Evolutionary conservation across 53 echinoderm and acorn worm genomes (phyloP).

Genomic region (Paelopatides confundens): DNA sequence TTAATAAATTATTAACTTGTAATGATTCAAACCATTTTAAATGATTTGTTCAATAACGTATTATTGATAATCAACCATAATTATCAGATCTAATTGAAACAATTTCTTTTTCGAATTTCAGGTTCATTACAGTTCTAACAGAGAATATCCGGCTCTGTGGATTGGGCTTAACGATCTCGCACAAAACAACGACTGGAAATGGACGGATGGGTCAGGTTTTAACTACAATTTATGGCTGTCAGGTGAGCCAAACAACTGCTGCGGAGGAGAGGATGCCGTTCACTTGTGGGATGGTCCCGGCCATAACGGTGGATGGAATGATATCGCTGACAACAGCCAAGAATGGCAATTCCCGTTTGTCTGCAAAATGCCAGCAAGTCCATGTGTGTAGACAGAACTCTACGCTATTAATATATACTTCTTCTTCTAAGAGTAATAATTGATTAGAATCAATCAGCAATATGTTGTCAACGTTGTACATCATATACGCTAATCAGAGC

Average conservation of each 20-base stretch:
- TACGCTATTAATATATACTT: no score
- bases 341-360: background rate
- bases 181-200: background rate
- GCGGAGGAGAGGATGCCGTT: background rate
- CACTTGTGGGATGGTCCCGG: background rate
- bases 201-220: background rate
- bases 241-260: conserved; percentile 13
- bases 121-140: background rate
- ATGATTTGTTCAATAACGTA: no score
- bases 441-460: no score
- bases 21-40: no score
- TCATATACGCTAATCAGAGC: no score
- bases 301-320: conserved; percentile 22
- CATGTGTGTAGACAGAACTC: background rate
- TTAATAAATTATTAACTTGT: no score
- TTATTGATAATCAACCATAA: no score
- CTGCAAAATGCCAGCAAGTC: background rate
- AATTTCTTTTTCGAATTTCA: background rate
- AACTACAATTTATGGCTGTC: background rate
- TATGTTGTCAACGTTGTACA: no score
- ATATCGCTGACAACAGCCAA: background rate
- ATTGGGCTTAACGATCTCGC: conserved; percentile 15
- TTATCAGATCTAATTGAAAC: no score
- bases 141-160: background rate
- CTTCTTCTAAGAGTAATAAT: no score